Conservation (phyloP, 2,888 invertebrate genomes). For the Myathropa florea region DNA sequence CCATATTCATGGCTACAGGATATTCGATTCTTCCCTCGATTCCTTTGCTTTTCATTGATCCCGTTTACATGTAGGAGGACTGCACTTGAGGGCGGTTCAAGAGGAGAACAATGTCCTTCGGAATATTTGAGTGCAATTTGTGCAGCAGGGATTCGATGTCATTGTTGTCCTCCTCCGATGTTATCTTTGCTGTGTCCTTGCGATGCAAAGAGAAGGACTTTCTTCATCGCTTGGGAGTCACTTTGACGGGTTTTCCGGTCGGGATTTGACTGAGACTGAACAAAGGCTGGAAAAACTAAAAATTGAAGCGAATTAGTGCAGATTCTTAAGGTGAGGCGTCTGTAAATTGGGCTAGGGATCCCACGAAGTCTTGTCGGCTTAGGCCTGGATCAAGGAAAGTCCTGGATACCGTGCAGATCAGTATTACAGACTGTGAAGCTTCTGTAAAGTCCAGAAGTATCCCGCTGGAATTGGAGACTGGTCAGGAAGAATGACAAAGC, state of each 20-base stretch:
- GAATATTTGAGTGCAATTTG: slow-evolving; percentile 60
- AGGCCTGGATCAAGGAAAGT: too few species aligned
- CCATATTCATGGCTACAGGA: slow-evolving; percentile 42
- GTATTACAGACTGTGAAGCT: too few species aligned
- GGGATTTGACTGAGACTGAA: neutral
- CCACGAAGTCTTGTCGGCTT: too few species aligned
- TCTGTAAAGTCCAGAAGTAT: too few species aligned
- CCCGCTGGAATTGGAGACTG: too few species aligned
- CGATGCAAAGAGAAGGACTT: neutral
- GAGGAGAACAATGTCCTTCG: slow-evolving; percentile 58
- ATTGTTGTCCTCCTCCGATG: slow-evolving; percentile 58
- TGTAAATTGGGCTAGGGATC: too few species aligned
- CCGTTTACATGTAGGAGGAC: slow-evolving; percentile 5
- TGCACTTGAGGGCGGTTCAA: slow-evolving; percentile 52
- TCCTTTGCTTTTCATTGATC: slow-evolving; percentile 47
- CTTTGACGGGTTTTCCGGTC: neutral
- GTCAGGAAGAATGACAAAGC: too few species aligned
- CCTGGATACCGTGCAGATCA: too few species aligned
- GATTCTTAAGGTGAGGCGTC: too few species aligned
- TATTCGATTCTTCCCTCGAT: slow-evolving; percentile 51
- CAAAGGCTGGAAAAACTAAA: neutral
- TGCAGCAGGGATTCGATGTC: slow-evolving; percentile 53
- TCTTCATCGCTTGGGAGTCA: neutral
- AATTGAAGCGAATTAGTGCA: too few species aligned
- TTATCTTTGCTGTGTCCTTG: slow-evolving; percentile 30